These are phyloP conservation scores for Lomographa bimaculata DNA, from an alignment of 2,888 invertebrate species.

Conservation along the genomic window DNA sequence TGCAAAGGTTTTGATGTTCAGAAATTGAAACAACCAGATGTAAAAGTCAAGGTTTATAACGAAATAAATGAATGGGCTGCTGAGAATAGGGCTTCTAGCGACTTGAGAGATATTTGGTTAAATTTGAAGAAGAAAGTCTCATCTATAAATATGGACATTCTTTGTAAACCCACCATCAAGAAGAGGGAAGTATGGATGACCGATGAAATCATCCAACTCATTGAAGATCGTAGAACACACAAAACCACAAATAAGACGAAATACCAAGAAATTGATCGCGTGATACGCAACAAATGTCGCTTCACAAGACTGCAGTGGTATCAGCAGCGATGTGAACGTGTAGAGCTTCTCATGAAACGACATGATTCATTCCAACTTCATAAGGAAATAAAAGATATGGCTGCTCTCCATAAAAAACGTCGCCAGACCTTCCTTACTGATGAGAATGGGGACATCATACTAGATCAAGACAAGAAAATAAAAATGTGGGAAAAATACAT, in stretches of 20 bases:
- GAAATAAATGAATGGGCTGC: not conserved
- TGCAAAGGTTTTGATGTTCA: not conserved
- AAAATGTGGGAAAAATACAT: not conserved
- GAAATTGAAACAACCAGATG: not conserved
- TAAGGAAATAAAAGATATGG: not conserved
- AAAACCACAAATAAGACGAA: not conserved
- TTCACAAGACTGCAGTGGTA: too few relatives aligned
- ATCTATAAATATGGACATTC: not conserved
- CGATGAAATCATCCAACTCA: not conserved
- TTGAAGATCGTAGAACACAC: not conserved
- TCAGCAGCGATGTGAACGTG: too few relatives aligned
- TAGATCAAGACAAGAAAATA: not conserved
- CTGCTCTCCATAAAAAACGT: not conserved
- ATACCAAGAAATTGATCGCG: too few relatives aligned
- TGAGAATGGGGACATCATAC: not conserved
- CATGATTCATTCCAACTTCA: conserved; percentile 1
- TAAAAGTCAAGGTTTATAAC: not conserved
- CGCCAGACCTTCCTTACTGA: not conserved
- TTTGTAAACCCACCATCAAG: not conserved
- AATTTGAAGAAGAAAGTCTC: not conserved
- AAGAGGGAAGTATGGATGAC: not conserved
- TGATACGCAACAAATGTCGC: too few relatives aligned
- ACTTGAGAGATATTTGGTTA: not conserved
- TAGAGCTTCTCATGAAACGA: too few relatives aligned
- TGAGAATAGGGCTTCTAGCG: not conserved